These are phyloP conservation scores for Carollia perspicillata DNA, from an alignment of 2,113 vertebrate genomes.

Conservation along the genomic window DNA sequence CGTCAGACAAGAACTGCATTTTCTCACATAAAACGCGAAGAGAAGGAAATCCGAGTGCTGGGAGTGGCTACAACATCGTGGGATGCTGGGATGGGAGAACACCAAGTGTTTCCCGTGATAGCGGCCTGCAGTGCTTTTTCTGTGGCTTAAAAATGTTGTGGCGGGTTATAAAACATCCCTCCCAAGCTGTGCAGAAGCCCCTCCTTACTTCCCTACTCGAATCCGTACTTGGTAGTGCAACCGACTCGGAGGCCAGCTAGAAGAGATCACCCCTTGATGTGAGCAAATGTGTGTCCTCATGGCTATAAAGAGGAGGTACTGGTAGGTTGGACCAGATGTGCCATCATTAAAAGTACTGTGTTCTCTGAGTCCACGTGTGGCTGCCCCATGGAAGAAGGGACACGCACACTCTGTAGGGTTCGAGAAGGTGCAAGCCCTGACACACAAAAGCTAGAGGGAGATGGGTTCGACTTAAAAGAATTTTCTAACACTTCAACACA, in stretches of 20 bases:
- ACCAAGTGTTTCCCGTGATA: neutral
- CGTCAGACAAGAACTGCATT: neutral
- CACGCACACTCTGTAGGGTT: neutral
- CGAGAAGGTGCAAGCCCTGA: neutral
- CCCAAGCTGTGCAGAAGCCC: neutral
- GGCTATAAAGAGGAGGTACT: neutral
- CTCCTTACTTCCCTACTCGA: conserved; percentile 1
- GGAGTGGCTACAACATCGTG: neutral
- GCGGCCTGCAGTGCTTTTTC: neutral
- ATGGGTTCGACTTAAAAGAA: neutral
- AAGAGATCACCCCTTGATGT: neutral
- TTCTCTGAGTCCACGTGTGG: neutral
- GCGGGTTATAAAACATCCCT: conserved; percentile 8
- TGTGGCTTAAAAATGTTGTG: neutral
- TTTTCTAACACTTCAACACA: neutral
- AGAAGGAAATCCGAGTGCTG: neutral
- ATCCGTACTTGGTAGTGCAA: neutral
- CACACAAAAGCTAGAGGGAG: neutral
- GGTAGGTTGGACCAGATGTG: neutral
- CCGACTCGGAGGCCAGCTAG: neutral
- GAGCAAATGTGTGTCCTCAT: conserved; percentile 13
- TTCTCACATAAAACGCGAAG: neutral
- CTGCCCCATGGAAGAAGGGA: neutral
- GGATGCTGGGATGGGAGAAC: neutral
- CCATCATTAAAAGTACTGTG: neutral